Conservation (phyloP, 1,140 invertebrate species). For the Zaprionus ornatus region DNA sequence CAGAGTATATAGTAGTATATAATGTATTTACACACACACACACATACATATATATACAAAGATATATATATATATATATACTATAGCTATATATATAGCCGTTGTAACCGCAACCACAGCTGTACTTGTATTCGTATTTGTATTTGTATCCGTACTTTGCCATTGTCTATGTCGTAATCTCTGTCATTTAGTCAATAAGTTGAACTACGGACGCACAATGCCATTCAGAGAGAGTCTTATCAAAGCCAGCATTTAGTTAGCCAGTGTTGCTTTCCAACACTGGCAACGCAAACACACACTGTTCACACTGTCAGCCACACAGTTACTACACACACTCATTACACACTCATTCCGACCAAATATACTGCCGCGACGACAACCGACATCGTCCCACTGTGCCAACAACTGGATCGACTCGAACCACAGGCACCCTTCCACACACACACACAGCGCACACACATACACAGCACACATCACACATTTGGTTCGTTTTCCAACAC, state of each 20-base stretch:
- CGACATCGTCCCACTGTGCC: conserved; percentile 12
- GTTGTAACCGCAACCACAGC: background rate
- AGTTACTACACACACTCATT: background rate
- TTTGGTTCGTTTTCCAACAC: conserved; percentile 25
- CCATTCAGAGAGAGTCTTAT: background rate
- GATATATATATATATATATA: conserved; percentile 7
- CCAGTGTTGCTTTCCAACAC: conserved; percentile 20
- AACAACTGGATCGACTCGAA: conserved; percentile 9
- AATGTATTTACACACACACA: conserved; percentile 6
- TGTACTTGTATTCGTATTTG: conserved; percentile 21
- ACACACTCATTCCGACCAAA: conserved; percentile 44
- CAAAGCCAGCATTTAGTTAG: background rate
- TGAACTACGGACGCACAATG: conserved; percentile 21
- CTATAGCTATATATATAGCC: background rate
- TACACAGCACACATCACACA: conserved; percentile 1
- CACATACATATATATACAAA: background rate
- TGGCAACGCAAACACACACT: conserved; percentile 16
- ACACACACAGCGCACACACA: conserved; percentile 5
- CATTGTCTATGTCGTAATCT: conserved; percentile 30
- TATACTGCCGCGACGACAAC: conserved; percentile 48
- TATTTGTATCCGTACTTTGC: conserved; percentile 20
- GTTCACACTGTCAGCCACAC: background rate
- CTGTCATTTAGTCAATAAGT: conserved; percentile 36
- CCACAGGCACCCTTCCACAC: conserved; percentile 10
- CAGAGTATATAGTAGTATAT: conserved; percentile 6